Evolutionary conservation across 2,888 invertebrate species (phyloP).

Genomic region (Tuta absoluta): DNA sequence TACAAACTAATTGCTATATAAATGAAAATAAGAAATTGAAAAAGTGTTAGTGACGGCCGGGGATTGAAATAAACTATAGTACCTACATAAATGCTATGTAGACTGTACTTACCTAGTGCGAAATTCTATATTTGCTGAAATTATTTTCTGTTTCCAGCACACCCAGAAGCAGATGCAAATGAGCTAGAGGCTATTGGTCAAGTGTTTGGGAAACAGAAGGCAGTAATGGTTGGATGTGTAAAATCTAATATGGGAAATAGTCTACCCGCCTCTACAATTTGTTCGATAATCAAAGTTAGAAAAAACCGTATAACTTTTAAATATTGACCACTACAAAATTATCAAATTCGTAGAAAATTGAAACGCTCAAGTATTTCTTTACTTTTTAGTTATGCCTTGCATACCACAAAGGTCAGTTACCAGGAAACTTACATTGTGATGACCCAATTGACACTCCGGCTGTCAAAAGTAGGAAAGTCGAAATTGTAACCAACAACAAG

Average conservation of each 20-base stretch:
- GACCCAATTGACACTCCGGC: neutral
- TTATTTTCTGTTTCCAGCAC: constrained; percentile 51
- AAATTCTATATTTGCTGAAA: neutral
- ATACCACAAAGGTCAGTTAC: neutral
- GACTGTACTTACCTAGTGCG: too few species aligned
- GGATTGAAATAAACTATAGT: too few species aligned
- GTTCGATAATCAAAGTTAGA: constrained; percentile 77
- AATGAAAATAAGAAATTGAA: too few species aligned
- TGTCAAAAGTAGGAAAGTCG: neutral
- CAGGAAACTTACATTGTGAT: neutral
- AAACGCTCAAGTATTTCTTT: neutral
- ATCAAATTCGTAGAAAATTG: neutral
- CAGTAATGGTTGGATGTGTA: constrained; percentile 74
- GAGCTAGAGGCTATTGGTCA: constrained; percentile 82
- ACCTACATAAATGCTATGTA: too few species aligned
- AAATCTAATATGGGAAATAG: constrained; percentile 37
- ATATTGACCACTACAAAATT: too few species aligned
- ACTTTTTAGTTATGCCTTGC: constrained; percentile 18
- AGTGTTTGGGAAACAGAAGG: constrained; percentile 73
- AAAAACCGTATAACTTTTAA: neutral
- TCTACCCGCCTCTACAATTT: constrained; percentile 35
- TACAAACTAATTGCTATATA: too few species aligned
- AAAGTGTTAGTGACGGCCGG: too few species aligned
- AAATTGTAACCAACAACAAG: neutral
- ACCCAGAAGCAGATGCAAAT: constrained; percentile 82